Base-by-base conservation (phyloP, 2,888 invertebrate species). In the Liodrosophila aerea region DNA sequence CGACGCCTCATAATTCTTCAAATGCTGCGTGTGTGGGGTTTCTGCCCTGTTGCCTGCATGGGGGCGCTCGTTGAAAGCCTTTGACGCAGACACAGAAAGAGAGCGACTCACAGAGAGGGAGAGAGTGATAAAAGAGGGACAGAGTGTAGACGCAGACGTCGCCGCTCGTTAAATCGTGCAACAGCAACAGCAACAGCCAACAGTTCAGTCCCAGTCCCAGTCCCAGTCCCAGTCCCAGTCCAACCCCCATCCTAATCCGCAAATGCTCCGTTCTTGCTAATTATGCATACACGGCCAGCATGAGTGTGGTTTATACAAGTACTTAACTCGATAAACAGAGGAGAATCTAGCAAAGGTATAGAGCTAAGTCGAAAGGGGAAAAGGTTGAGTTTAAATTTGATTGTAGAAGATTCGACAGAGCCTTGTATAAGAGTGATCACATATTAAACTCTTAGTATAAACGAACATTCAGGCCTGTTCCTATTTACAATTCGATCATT, bases 1-100 rank as follows among this genome's bases (percentile, higher is more conserved):
- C 65, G 43, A 69, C 78, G 77, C 82, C 78, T 81, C 78, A 84
- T 84, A 78, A 78, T 76, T 84, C 85, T 66, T 77, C 62, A 78
- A 77, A 81, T 78, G 84, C 73, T 63, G 77, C 71, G 64, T 80
- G 85, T 74, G 77, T 77, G 76, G 60, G 84, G 84, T 73, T 72
- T 65, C 56, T 71, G 72, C 37, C 18, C 7, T 12, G 18, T 18
- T 37, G 11, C 31, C 72, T 46, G 73, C 63, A 70, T 70, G 69
- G 69, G 64, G 69, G 73, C 69, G 57, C 36, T 49, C 74, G 62
- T 65, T 76, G 77, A 76, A 75, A 78, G 76, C 56, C 78, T 73
- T 73, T 74, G 62, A 60, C 73, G 71, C 45, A 47, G 41, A 52
- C 31, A 46, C 37, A 44, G 5, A 27, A 22, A 22, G 22, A 22